Conservation (phyloP, 2,797 vertebrate genomes). For the Tinamus major region DNA sequence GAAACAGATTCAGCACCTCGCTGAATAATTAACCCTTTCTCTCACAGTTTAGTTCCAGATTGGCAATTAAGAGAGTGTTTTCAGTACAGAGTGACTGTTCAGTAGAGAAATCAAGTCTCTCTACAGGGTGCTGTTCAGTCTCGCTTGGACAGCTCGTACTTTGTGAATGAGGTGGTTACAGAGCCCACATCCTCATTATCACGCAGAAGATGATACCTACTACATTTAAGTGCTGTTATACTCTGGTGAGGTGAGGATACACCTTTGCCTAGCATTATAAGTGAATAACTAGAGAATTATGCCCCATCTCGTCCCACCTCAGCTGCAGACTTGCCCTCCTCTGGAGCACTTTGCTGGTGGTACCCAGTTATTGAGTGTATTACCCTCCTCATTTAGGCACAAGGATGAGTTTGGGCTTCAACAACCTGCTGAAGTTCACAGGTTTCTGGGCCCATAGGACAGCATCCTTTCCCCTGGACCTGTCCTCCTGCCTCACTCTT, state of each 20-base stretch:
- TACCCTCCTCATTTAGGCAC: background rate
- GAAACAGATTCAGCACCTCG: background rate
- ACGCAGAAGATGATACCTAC: background rate
- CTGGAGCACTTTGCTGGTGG: background rate
- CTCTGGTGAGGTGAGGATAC: background rate
- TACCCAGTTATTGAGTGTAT: background rate
- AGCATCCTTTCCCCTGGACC: background rate
- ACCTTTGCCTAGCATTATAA: background rate
- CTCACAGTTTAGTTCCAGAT: background rate
- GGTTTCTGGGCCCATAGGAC: background rate
- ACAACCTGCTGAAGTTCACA: background rate
- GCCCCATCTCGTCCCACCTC: accelerated
- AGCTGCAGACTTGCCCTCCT: background rate
- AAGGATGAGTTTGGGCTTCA: background rate
- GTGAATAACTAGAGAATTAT: background rate
- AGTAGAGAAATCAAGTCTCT: background rate
- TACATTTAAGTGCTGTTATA: background rate
- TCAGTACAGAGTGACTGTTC: background rate
- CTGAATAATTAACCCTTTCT: background rate
- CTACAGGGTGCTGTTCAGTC: background rate
- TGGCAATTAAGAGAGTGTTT: background rate
- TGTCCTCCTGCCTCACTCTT: too few relatives aligned
- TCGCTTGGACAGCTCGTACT: background rate
- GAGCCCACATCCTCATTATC: background rate
- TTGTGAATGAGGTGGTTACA: background rate